A percentile compares a stretch with the other conserved stretches of the same genome.
Evolutionary conservation across 2,888 invertebrate species (phyloP).

Genomic region (Camponotus fellah): DNA sequence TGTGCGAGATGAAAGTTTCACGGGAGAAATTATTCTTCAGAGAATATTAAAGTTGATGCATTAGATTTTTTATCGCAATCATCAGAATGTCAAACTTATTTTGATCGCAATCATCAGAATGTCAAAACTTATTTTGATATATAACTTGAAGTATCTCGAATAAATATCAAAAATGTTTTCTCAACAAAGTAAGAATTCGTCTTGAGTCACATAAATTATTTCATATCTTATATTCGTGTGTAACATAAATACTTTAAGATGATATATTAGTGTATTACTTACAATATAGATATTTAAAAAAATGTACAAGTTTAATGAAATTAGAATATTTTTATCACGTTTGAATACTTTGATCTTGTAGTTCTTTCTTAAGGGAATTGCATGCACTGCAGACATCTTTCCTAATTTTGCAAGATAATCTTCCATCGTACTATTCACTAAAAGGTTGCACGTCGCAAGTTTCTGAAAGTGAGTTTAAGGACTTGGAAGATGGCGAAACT

Average conservation of each 20-base stretch:
- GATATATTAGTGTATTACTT: slow-evolving; percentile 2
- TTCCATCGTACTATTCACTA: slow-evolving; percentile 43
- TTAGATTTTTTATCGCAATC: slow-evolving; percentile 3
- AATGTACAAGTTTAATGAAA: not conserved
- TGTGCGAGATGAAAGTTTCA: slow-evolving; percentile 21
- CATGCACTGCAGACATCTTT: slow-evolving; percentile 24
- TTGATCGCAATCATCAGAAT: slow-evolving; percentile 20
- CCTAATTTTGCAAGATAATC: slow-evolving; percentile 42
- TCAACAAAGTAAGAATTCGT: slow-evolving; percentile 4
- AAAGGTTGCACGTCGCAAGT: slow-evolving; percentile 45
- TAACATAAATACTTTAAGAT: not conserved
- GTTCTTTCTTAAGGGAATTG: not conserved
- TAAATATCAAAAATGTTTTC: slow-evolving; percentile 31
- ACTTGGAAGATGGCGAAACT: slow-evolving; percentile 40
- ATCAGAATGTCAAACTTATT: slow-evolving; percentile 29
- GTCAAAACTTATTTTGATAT: slow-evolving; percentile 24
- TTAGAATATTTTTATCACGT: not conserved
- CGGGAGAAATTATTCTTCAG: slow-evolving; percentile 25
- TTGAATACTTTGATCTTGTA: slow-evolving; percentile 1
- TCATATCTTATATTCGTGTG: not conserved
- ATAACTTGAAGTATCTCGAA: slow-evolving; percentile 9
- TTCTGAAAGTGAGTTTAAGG: slow-evolving; percentile 48
- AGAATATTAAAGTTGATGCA: slow-evolving; percentile 17
- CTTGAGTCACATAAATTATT: slow-evolving; percentile 4
- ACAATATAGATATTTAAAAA: not conserved